These are phyloP conservation scores for Iguana delicatissima DNA, from an alignment of 2,797 vertebrate species.

Conservation along the genomic window DNA sequence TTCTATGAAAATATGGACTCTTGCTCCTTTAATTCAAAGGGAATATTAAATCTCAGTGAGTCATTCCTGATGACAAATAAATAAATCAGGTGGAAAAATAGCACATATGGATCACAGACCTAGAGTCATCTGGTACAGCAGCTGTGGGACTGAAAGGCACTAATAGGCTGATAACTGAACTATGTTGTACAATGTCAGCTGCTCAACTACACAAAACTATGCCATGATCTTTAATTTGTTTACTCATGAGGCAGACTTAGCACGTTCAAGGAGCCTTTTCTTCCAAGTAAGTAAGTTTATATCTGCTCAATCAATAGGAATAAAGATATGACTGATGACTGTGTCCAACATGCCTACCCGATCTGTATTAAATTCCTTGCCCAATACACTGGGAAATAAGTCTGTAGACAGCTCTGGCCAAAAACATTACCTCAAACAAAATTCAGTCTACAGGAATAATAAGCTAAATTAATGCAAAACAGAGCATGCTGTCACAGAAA, in stretches of 20 bases:
- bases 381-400: conserved; percentile 5
- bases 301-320: not conserved
- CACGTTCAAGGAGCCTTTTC: not conserved
- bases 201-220: not conserved
- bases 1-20: not conserved
- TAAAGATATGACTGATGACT: conserved; percentile 36
- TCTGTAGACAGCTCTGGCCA: conserved; percentile 49
- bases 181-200: not conserved
- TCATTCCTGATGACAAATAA: conserved; percentile 12
- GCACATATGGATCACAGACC: not conserved
- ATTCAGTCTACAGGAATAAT: conserved; percentile 38
- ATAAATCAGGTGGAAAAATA: conserved; percentile 31
- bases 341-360: conserved; percentile 9
- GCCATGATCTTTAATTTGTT: not conserved
- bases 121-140: not conserved
- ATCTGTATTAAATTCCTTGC: not conserved
- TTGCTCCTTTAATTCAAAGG: not conserved
- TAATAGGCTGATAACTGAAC: conserved; percentile 29
- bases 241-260: not conserved
- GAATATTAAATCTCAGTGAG: not conserved
- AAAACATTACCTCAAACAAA: conserved; percentile 35
- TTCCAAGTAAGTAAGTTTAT: too few relatives aligned
- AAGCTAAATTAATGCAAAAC: conserved; percentile 53
- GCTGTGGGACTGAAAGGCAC: conserved; percentile 22
- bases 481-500: conserved; percentile 9